Evolutionary conservation across 2,797 vertebrate genomes (phyloP).

Genomic region (Onychomys arenicola): DNA sequence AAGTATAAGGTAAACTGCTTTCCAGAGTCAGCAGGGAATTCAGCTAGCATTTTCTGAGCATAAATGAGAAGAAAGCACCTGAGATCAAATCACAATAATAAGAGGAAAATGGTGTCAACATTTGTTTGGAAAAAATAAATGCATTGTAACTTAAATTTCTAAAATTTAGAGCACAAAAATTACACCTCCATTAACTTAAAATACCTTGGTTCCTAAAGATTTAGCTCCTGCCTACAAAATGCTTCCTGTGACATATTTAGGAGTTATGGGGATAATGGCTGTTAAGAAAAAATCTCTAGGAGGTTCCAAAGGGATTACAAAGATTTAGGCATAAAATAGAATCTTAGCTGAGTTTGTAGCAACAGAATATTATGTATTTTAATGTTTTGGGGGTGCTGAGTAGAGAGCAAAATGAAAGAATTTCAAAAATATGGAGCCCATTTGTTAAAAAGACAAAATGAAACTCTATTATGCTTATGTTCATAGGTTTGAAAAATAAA

Average conservation of each 20-base stretch:
- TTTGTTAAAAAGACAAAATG: constrained; percentile 61
- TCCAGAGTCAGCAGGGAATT: constrained; percentile 59
- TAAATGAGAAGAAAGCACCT: constrained; percentile 50
- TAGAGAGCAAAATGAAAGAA: constrained; percentile 53
- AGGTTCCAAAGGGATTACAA: constrained; percentile 61
- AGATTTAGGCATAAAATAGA: constrained; percentile 68
- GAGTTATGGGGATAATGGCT: constrained; percentile 68
- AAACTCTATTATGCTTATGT: constrained; percentile 37
- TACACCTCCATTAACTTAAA: constrained; percentile 76
- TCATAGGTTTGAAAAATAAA: constrained; percentile 41
- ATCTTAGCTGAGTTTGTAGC: constrained; percentile 59
- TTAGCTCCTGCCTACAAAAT: constrained; percentile 70
- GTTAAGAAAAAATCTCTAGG: constrained; percentile 73
- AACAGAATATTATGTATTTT: constrained; percentile 57
- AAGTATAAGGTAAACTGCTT: constrained; percentile 38
- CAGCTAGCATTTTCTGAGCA: constrained; percentile 62
- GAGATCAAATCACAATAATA: constrained; percentile 73
- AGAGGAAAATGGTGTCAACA: constrained; percentile 70
- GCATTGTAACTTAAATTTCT: constrained; percentile 75
- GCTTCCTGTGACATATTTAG: constrained; percentile 67
- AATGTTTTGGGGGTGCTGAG: not conserved
- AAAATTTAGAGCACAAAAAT: constrained; percentile 73
- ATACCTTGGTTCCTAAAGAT: constrained; percentile 65
- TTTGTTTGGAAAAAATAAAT: constrained; percentile 75
- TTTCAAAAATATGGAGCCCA: not conserved